Conservation (phyloP, 1,140 invertebrate species). For the Camponotus floridanus region DNA sequence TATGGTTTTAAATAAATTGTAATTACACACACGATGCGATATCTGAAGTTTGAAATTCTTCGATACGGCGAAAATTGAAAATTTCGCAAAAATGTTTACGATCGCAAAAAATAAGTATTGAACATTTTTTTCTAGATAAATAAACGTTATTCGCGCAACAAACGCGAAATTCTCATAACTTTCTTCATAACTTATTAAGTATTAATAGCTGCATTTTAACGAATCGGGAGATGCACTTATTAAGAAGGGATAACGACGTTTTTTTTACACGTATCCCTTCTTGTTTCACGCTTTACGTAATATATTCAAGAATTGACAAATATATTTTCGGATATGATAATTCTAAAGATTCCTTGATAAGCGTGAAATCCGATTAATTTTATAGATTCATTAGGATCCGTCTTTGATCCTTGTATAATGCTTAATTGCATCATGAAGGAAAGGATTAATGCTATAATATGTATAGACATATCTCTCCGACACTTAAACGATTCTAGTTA, state of each 20-base stretch:
- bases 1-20: conserved; percentile 70
- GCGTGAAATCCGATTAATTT: conserved; percentile 9
- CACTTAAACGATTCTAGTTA: conserved; percentile 31
- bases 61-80: conserved; percentile 16
- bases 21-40: conserved; percentile 68
- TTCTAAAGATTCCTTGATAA: neutral
- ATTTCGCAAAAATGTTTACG: neutral
- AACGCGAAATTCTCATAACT: conserved; percentile 31
- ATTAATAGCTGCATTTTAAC: conserved; percentile 53
- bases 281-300: conserved; percentile 10
- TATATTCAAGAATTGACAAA: neutral
- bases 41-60: conserved; percentile 11
- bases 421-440: conserved; percentile 22
- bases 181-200: conserved; percentile 40
- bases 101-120: conserved; percentile 2
- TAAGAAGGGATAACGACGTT: conserved; percentile 4
- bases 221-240: neutral
- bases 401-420: conserved; percentile 26
- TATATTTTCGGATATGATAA: neutral
- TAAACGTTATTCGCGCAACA: conserved; percentile 23
- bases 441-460: conserved; percentile 22
- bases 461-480: conserved; percentile 31
- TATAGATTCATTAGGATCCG: conserved; percentile 15
- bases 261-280: conserved; percentile 29
- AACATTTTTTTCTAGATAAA: conserved; percentile 42